A percentile compares a stretch with the other conserved stretches of the same genome.
Conservation (phyloP, 2,888 invertebrate species). For the Pollenia griseotomentosa region DNA sequence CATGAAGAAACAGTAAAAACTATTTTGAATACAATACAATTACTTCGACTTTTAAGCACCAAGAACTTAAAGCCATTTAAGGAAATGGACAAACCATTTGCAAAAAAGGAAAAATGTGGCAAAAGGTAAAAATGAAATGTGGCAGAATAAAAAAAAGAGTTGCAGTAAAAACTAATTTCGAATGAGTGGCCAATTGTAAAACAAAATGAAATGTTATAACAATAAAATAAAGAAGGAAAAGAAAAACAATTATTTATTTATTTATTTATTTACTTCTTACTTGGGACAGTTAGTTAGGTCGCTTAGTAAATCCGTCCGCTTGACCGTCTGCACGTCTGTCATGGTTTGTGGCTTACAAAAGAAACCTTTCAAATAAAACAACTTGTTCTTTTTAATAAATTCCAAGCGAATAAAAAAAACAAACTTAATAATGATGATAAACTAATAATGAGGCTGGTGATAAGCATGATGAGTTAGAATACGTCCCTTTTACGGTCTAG, state of each 20-base stretch:
- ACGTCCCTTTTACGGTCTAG: neutral
- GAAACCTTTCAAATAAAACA: slow-evolving; percentile 68
- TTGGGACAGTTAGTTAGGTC: neutral
- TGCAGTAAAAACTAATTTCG: slow-evolving; percentile 46
- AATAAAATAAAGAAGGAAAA: neutral
- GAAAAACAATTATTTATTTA: slow-evolving; percentile 48
- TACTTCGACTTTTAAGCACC: slow-evolving; percentile 24
- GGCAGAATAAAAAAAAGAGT: slow-evolving; percentile 17
- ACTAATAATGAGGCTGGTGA: neutral
- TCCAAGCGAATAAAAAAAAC: slow-evolving; percentile 3
- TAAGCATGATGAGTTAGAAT: neutral
- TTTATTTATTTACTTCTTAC: no score
- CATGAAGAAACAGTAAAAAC: slow-evolving; percentile 25
- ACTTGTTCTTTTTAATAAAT: slow-evolving; percentile 57
- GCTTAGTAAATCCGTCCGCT: neutral
- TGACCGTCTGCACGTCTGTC: slow-evolving; percentile 22
- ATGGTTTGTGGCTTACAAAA: slow-evolving; percentile 66
- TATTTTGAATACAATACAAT: slow-evolving; percentile 40
- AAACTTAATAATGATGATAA: slow-evolving; percentile 46
- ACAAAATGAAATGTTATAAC: slow-evolving; percentile 21
- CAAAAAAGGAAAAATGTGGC: slow-evolving; percentile 9
- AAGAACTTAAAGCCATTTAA: slow-evolving; percentile 55
- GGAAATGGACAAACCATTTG: slow-evolving; percentile 55
- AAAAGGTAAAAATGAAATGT: neutral
- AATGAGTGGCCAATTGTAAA: slow-evolving; percentile 53